Evolutionary conservation across 2,888 invertebrate species (phyloP), one percentile per base, ranked within the genome.

Genomic region (Cryptus armator): DNA sequence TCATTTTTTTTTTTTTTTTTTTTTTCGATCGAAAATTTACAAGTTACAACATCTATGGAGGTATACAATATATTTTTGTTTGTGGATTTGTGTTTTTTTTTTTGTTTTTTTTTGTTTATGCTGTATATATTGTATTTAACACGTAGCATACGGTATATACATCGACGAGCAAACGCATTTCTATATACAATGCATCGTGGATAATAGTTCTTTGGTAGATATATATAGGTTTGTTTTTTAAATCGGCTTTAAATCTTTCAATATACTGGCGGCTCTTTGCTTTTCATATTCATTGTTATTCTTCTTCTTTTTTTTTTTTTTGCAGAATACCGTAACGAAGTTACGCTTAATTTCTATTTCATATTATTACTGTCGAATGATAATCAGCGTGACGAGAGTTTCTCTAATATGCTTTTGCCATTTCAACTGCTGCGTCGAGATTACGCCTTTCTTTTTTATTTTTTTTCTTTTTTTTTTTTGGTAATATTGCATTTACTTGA

Each of bases 11-110:
- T 82, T 75, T 83, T 83, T 82, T 75, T 81, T 80, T 78, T 82
- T 86, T 72, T 84, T 37, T 81, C 81, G 71, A 71, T 70, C 70
- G 84, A 87, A 84, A 86, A 90, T 87, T 81, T 90, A 89, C 88
- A 87, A 84, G 81, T 85, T 87, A 86, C 82, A 83, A 86, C 81
- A 83, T 75, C 82, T 80, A 86, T 72, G 51, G 12, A 84, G 56
- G 68, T 87, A 86, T 68, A 46, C 24, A 72, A 71, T 76, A 81
- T 82, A 56, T 82, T 81, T 75, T 44, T 68, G 19, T 70, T n/a
- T 62, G 24, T 59, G 7, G 68, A 44, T 68, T 14, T 37, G 7
- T 16, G 37, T 48, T 44, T 66, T 43, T 70, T 62, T 43, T 29
- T 56, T 24, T 24, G 24, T 24, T 59, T n/a, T 53, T 51, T 74